phyloP scores from a whole-genome alignment of 2,888 invertebrate genomes.

The Lycophotia porphyrea region DNA sequence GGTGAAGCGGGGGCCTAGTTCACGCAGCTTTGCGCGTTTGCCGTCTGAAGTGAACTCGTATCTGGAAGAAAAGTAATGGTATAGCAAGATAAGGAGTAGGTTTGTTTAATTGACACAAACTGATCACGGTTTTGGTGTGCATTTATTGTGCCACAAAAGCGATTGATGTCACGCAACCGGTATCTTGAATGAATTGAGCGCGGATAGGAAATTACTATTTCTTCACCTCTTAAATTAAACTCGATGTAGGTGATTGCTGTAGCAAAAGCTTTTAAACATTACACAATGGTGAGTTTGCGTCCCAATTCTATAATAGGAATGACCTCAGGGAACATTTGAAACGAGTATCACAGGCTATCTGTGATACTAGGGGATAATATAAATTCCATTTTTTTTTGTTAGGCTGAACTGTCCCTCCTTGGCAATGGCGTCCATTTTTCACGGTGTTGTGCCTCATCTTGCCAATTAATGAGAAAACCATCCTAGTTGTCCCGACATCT shows the following conservation, averaged over 20 bases:
- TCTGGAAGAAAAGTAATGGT: constrained; percentile 82
- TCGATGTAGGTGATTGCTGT: not conserved
- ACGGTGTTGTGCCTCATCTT: too few species aligned
- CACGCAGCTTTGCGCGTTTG: constrained; percentile 94
- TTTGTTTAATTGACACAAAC: not conserved
- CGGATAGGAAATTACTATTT: not conserved
- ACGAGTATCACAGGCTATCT: too few species aligned
- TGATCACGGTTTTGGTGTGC: not conserved
- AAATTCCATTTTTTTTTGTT: too few species aligned
- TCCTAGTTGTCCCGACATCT: too few species aligned
- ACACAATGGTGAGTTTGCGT: not conserved
- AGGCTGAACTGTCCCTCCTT: too few species aligned
- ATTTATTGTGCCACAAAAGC: not conserved
- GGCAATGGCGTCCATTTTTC: too few species aligned
- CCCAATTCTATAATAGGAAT: not conserved
- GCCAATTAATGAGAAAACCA: too few species aligned
- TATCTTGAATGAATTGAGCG: too few species aligned
- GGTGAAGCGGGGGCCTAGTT: constrained; percentile 99
- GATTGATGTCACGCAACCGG: not conserved
- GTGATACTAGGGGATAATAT: not conserved
- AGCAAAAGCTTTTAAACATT: not conserved
- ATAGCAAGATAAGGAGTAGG: not conserved
- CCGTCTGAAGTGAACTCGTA: constrained; percentile 97
- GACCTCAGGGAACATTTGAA: not conserved
- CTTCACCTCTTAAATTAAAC: not conserved